A percentile compares a stretch with the other conserved stretches of the same genome.
Conservation (phyloP, 2,113 vertebrate species). For the Siniperca chuatsi region DNA sequence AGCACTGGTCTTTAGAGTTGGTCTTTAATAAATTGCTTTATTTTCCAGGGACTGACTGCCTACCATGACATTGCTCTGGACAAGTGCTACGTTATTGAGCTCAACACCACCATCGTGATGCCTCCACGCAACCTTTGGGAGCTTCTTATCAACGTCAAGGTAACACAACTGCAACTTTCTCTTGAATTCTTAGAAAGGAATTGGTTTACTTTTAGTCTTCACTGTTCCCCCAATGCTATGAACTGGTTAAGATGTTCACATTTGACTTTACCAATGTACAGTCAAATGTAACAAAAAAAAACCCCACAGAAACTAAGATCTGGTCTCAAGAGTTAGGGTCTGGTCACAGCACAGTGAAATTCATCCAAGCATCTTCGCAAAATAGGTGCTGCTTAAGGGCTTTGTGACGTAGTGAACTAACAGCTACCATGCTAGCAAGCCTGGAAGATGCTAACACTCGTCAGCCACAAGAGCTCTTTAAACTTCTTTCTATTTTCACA, state of each 20-base stretch:
- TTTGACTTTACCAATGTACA: not conserved
- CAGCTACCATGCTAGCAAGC: not conserved
- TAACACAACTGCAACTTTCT: slow-evolving; percentile 46
- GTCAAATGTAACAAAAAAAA: not conserved
- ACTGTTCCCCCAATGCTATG: too few species aligned
- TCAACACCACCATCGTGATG: slow-evolving; percentile 95
- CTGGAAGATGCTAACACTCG: not conserved
- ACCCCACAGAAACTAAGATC: not conserved
- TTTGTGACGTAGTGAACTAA: not conserved
- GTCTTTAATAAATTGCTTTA: not conserved
- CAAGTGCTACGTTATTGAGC: slow-evolving; percentile 95
- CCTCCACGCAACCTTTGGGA: slow-evolving; percentile 96
- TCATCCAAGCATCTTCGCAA: too few species aligned
- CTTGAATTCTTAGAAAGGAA: not conserved
- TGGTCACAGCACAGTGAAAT: too few species aligned
- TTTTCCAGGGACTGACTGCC: slow-evolving; percentile 90
- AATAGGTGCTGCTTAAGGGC: not conserved
- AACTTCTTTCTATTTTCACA: not conserved
- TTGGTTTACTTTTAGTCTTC: not conserved
- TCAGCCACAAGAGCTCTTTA: not conserved
- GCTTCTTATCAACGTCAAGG: slow-evolving; percentile 93
- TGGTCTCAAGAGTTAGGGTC: not conserved
- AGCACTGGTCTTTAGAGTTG: not conserved
- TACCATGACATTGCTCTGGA: slow-evolving; percentile 95
- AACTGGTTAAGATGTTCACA: not conserved